Percentiles rank a stretch among this genome's conserved stretches.
These are phyloP conservation scores for Scaptomyza cyrtandrae DNA, from an alignment of 2,888 invertebrate species.

Conservation along the genomic window DNA sequence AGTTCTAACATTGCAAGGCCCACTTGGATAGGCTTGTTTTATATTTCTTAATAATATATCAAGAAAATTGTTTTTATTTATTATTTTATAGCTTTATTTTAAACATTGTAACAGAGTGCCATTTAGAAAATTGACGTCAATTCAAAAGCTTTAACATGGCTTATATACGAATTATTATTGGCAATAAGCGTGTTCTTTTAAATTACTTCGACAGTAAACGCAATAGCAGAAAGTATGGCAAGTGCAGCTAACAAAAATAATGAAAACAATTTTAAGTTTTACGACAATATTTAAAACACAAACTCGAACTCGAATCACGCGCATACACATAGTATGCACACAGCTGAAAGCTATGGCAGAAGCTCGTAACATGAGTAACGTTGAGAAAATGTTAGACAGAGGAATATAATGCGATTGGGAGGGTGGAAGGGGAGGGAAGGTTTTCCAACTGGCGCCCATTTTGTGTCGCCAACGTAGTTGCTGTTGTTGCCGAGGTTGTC, in stretches of 20 bases:
- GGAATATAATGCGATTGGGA: not conserved
- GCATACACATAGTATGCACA: not conserved
- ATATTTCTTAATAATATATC: no score
- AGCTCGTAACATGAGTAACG: slow-evolving; percentile 17
- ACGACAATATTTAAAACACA: slow-evolving; percentile 51
- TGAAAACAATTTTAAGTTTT: slow-evolving; percentile 38
- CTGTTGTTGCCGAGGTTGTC: slow-evolving; percentile 35
- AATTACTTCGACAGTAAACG: slow-evolving; percentile 23
- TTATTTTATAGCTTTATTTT: no score
- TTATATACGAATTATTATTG: not conserved
- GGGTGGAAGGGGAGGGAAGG: not conserved
- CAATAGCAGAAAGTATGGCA: slow-evolving; percentile 26
- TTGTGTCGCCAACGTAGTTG: slow-evolving; percentile 60
- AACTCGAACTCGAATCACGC: not conserved
- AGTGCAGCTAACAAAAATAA: slow-evolving; percentile 24
- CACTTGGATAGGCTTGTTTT: not conserved
- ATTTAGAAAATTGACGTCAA: no score
- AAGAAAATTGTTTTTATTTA: no score
- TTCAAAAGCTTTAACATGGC: not conserved
- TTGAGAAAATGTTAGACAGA: slow-evolving; percentile 10
- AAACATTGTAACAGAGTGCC: no score
- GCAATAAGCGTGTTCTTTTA: slow-evolving; percentile 19
- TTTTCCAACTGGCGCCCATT: slow-evolving; percentile 59
- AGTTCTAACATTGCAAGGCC: not conserved
- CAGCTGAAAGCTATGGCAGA: not conserved